Conservation (phyloP, 2,113 vertebrate species). For the Pao palembangensis region DNA sequence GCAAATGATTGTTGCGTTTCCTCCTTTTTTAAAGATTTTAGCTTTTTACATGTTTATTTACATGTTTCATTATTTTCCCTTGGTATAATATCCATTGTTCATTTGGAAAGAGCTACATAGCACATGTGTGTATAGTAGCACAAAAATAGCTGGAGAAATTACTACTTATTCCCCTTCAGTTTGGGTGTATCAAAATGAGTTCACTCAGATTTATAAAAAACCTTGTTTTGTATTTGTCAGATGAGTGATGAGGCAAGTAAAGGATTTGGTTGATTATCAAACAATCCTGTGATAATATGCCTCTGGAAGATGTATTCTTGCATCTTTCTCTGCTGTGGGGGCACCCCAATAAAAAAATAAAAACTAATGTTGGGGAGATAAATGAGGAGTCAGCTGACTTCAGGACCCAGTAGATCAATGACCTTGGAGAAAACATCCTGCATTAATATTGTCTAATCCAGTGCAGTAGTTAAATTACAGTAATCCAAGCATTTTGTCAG, state of each 20-base stretch:
- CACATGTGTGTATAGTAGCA: too few species aligned
- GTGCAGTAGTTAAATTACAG: slow-evolving; percentile 98
- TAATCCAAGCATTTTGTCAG: slow-evolving; percentile 91
- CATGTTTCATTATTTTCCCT: background rate
- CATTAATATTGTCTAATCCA: slow-evolving; percentile 99
- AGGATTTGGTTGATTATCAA: slow-evolving; percentile 76
- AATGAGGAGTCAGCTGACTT: slow-evolving; percentile 11
- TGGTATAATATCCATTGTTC: too few species aligned
- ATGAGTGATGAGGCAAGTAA: slow-evolving; percentile 29
- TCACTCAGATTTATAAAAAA: slow-evolving; percentile 31
- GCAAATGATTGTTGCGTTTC: slow-evolving; percentile 36
- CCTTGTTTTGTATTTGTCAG: slow-evolving; percentile 34
- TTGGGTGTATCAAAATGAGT: slow-evolving; percentile 31
- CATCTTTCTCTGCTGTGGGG: slow-evolving; percentile 7
- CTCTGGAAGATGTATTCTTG: slow-evolving; percentile 70
- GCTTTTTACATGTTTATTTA: slow-evolving; percentile 4
- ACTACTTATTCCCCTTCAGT: background rate
- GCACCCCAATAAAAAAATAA: slow-evolving; percentile 23
- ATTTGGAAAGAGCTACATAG: too few species aligned
- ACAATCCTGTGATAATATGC: slow-evolving; percentile 79
- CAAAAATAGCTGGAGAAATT: too few species aligned
- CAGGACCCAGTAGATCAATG: slow-evolving; percentile 84
- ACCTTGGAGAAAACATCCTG: slow-evolving; percentile 98
- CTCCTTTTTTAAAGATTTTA: slow-evolving; percentile 28
- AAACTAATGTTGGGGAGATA: slow-evolving; percentile 22